A percentile compares a stretch with the other conserved stretches of the same genome.
phyloP scores from a whole-genome alignment of 2,888 invertebrate species.

The Alitta virens region DNA sequence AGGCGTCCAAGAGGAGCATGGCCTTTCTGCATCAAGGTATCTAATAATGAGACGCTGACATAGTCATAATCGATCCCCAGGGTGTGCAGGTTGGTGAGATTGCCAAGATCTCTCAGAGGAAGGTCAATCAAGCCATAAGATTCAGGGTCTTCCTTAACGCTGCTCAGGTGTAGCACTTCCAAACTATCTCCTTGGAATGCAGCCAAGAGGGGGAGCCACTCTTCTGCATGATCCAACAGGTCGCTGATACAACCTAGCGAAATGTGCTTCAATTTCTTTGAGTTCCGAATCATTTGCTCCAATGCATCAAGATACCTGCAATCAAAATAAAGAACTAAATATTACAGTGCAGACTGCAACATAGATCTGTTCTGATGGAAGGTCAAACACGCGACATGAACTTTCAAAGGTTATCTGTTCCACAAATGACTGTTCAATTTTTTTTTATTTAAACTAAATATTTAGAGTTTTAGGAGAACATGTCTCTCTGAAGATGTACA shows the following conservation, averaged over 20 bases:
- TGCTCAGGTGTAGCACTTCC: constrained; percentile 68
- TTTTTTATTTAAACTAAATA: too few species aligned
- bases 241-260: constrained; percentile 64
- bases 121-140: constrained; percentile 65
- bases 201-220: constrained; percentile 58
- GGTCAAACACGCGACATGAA: too few species aligned
- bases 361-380: too few species aligned
- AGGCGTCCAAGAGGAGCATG: constrained; percentile 57
- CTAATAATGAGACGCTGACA: constrained; percentile 46
- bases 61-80: constrained; percentile 61
- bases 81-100: constrained; percentile 65
- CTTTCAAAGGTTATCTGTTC: too few species aligned
- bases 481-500: too few species aligned
- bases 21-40: constrained; percentile 34
- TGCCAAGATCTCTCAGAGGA: constrained; percentile 63
- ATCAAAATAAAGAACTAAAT: not conserved
- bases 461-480: too few species aligned
- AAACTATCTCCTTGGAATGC: constrained; percentile 63
- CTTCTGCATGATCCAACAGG: constrained; percentile 58
- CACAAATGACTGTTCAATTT: too few species aligned
- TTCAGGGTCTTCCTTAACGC: constrained; percentile 72
- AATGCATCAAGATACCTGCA: constrained; percentile 53
- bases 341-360: too few species aligned
- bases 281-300: constrained; percentile 58
- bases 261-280: constrained; percentile 59